phyloP scores from a whole-genome alignment of 2,888 invertebrate genomes.

The Cynaeus angustus region DNA sequence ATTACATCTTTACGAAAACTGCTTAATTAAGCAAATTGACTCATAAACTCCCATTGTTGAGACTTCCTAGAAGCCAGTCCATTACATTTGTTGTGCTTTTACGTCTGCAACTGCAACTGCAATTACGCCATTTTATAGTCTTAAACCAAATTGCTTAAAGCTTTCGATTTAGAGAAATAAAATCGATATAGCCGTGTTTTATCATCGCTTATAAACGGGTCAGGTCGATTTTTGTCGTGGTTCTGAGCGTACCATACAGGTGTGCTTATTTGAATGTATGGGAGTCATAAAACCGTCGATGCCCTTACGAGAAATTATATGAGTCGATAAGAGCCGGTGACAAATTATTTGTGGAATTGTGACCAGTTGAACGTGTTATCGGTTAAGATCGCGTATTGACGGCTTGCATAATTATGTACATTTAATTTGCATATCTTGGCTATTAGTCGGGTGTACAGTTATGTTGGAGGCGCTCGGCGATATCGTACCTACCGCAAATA shows the following conservation, averaged over 20 bases:
- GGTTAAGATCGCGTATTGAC: constrained; percentile 56
- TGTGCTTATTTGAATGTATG: constrained; percentile 17
- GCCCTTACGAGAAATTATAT: constrained; percentile 45
- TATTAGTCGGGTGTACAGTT: constrained; percentile 55
- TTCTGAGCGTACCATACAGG: constrained; percentile 4
- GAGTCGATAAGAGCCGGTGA: constrained; percentile 54
- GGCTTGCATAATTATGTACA: constrained; percentile 55
- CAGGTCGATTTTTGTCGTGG: constrained; percentile 18
- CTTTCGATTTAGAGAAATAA: constrained; percentile 19
- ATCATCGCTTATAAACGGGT: constrained; percentile 8
- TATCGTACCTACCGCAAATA: constrained; percentile 48
- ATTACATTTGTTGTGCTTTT: constrained; percentile 18
- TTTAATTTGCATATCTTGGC: constrained; percentile 57
- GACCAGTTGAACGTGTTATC: constrained; percentile 56
- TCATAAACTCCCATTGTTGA: constrained; percentile 5
- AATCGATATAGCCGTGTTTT: background rate
- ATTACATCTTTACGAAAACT: constrained; percentile 1
- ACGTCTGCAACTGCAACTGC: constrained; percentile 5
- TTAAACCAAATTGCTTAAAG: constrained; percentile 4
- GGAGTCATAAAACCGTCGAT: constrained; percentile 32
- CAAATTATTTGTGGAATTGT: constrained; percentile 59
- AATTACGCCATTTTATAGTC: constrained; percentile 13
- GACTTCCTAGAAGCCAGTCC: background rate
- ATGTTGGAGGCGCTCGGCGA: constrained; percentile 48
- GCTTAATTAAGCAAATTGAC: constrained; percentile 8